Conservation (phyloP, 1,140 invertebrate genomes). For the Dysdera silvatica region DNA sequence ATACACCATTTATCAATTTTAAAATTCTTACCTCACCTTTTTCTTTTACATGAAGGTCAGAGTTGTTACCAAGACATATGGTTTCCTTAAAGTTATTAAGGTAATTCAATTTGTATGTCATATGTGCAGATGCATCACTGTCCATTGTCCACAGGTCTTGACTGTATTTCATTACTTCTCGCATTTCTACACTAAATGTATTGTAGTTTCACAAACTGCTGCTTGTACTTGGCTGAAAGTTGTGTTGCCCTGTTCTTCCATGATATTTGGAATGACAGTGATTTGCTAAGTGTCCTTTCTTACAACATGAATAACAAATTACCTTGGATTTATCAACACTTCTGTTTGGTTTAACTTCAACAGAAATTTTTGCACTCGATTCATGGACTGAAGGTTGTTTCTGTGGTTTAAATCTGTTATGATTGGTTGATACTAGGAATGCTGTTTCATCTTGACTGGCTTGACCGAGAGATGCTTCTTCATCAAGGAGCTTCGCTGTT, state of each 20-base stretch:
- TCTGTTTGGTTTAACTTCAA: background rate
- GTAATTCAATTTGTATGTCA: background rate
- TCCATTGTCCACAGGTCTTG: constrained; percentile 6
- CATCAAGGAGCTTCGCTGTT: background rate
- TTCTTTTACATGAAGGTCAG: background rate
- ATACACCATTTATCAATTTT: background rate
- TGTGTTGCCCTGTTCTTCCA: background rate
- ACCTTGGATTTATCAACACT: background rate
- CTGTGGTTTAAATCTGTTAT: too few relatives aligned
- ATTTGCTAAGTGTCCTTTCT: background rate
- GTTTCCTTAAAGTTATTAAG: background rate
- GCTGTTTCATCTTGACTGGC: background rate
- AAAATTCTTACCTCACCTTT: background rate
- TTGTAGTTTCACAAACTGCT: background rate
- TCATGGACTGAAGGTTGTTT: background rate
- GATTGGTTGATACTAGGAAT: background rate
- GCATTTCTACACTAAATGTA: background rate
- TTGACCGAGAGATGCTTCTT: background rate
- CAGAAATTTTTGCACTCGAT: background rate
- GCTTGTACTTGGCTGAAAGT: background rate
- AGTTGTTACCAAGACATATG: background rate
- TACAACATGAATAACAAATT: constrained; percentile 1
- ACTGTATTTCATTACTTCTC: background rate
- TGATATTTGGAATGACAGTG: background rate
- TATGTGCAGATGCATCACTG: background rate